These are phyloP conservation scores for Symphodus melops DNA, from an alignment of 2,113 vertebrate genomes.

Conservation along the genomic window DNA sequence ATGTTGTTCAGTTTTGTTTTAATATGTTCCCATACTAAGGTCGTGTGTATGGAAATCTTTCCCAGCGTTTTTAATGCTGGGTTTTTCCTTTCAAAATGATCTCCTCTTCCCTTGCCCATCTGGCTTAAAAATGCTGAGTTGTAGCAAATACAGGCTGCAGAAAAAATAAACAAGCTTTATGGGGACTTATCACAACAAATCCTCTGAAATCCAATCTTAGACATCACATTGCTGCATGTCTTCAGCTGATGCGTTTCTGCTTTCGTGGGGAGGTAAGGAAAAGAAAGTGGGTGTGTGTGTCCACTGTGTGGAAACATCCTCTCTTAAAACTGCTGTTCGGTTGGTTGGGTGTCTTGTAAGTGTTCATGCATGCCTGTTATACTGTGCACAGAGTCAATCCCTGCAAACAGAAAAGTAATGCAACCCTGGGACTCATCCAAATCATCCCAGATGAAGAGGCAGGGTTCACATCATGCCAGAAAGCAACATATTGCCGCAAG, in stretches of 20 bases:
- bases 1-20: conserved; percentile 25
- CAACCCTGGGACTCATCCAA: conserved; percentile 25
- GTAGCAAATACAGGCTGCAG: conserved; percentile 35
- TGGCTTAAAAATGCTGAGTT: conserved; percentile 53
- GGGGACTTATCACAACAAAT: conserved; percentile 71
- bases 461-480: conserved; percentile 29
- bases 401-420: conserved; percentile 12
- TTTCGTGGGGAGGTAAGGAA: conserved; percentile 29
- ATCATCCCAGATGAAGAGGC: conserved; percentile 42
- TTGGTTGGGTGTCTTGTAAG: neutral
- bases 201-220: conserved; percentile 68
- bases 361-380: neutral
- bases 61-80: conserved; percentile 2
- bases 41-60: conserved; percentile 10
- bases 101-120: conserved; percentile 43
- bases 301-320: conserved; percentile 10
- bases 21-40: conserved; percentile 38
- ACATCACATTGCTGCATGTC: conserved; percentile 42
- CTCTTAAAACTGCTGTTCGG: neutral
- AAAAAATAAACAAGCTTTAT: conserved; percentile 64
- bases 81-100: conserved; percentile 44
- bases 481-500: conserved; percentile 14
- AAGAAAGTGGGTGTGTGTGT: neutral
- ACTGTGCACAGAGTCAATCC: conserved; percentile 11
- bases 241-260: conserved; percentile 47